Evolutionary conservation across 2,797 vertebrate genomes (phyloP).

Genomic region (Enteromius viviparus): DNA sequence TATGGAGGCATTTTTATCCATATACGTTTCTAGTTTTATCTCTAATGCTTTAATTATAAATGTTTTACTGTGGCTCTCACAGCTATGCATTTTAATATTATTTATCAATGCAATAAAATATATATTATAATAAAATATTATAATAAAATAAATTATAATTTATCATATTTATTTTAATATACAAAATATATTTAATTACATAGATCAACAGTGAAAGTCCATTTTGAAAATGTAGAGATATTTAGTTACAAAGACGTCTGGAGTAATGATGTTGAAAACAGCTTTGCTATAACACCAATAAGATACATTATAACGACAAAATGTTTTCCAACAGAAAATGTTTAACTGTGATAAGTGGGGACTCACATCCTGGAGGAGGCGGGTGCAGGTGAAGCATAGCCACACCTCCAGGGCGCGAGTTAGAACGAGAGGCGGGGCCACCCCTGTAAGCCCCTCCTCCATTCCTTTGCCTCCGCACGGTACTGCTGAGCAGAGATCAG

Average conservation of each 20-base stretch:
- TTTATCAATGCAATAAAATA: no score
- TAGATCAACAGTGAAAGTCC: neutral
- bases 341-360: neutral
- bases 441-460: neutral
- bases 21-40: neutral
- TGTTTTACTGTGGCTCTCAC: neutral
- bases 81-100: neutral
- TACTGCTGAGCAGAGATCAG: conserved; percentile 19
- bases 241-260: neutral
- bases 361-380: neutral
- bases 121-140: no score
- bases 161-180: no score
- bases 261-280: neutral
- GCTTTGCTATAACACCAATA: neutral
- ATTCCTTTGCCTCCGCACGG: neutral
- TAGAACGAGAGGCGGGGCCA: accelerated
- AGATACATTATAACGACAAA: neutral
- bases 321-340: neutral
- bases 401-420: neutral
- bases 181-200: neutral
- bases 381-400: neutral
- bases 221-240: neutral
- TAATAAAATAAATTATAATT: no score
- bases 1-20: neutral
- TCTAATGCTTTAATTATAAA: neutral